Evolutionary conservation across 1,140 invertebrate genomes (phyloP), one percentile per base, ranked within the genome.

Genomic region (Drosophila azteca): DNA sequence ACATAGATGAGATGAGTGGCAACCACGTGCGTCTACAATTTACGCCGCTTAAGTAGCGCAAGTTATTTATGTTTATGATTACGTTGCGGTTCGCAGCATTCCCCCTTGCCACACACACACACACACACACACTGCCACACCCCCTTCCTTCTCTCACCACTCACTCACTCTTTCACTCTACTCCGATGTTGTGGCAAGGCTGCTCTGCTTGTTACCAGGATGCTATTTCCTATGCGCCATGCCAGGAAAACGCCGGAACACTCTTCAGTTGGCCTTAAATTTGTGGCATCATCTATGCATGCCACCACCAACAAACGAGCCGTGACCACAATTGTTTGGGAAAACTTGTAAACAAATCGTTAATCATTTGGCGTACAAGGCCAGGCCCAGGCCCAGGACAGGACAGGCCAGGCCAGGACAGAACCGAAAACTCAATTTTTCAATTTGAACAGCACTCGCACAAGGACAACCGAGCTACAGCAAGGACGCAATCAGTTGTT

Each of bases 61-160:
- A 77, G 82, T 78, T 85, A 85, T 85, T 85, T 85, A 85, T 85
- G 82, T 66, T 85, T 85, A 85, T 85, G 82, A 85, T 85, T 78
- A 75, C 75, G 78, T 85, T 87, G 82, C 75, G 83, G 70, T 75
- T 82, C 63, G 69, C 82, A 87, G 65, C 52, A 61, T 78, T 67
- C 73, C 26, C 26, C 26, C 26, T 29, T 29, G 39, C 39, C 46
- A 46, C 52, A 31, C 55, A 50, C 58, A 24, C 24, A 50, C 58
- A 24, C 24, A n/a, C 46, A 46, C 52, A 31, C 55, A 50, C 58
- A 24, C 24, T 5, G 17, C 1, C 17, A 20, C 17, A 20, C 17
- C 17, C 1, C 17, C 17, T 20, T 20, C 17, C 17, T 20, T 1
- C 17, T 1, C 17, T 20, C 17, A 20, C 17, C 17, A 20, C 17